Base-by-base conservation (phyloP, 2,888 invertebrate genomes). In the Apodemia hepburni region DNA sequence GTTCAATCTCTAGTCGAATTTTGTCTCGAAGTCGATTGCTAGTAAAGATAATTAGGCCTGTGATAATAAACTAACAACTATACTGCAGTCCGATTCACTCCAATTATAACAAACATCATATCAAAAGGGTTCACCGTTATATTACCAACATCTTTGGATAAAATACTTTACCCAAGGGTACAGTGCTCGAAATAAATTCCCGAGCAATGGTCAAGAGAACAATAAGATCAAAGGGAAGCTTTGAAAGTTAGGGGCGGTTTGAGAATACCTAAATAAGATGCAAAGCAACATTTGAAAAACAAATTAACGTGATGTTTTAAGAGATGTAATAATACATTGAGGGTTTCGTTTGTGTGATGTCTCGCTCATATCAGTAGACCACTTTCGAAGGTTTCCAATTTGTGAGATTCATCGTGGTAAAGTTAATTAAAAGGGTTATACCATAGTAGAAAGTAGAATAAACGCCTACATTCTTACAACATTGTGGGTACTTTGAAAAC, bases 191-290 rank as follows among this genome's bases (percentile, higher is more conserved):
- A 74, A 75, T 76, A 81, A 81, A 82, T 85, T 84, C 81, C 69
- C 74, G 70, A 73, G 71, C 72, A 77, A 77, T 70, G 80, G 84
- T 82, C 84, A 85, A 79, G 79, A 74, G 77, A 80, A 84, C 82
- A 84, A 84, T 85, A 75, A 82, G 80, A 82, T 82, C 80, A 81
- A 82, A 87, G 81, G 76, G 78, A 82, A 82, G 77, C 81, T 82
- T 83, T 78, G 68, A 69, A 72, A 70, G 64, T 67, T 59, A 73
- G 76, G 83, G 82, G 77, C 77, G 76, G 75, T 74, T 76, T 77
- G 70, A 75, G 73, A 74, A 75, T 77, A 76, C 71, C 65, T 62
- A 65, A 63, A 61, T 61, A 61, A 59, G 61, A 51, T 63, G 38
- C 60, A 62, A 61, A 64, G 58, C 54, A 57, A 54, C 51, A 42